Evolutionary conservation across 2,888 invertebrate species (phyloP), one percentile per base, ranked within the genome.

Genomic region (Plusia festucae): DNA sequence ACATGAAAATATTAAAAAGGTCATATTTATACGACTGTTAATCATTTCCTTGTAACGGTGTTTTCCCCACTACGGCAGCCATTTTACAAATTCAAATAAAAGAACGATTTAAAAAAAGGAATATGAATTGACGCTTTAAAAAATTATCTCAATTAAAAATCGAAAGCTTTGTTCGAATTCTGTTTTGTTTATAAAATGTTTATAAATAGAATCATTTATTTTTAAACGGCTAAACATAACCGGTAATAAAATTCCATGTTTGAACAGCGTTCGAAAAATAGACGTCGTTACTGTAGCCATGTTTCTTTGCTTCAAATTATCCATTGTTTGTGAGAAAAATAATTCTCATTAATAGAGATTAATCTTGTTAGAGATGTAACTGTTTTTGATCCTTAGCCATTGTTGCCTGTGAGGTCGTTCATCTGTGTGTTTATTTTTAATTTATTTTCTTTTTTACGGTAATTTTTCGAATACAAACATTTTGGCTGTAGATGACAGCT

Each of bases 261-360:
- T 73, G 56, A 49, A 70, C 18, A 70, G 55, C 32, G 59, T 40
- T 49, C 46, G 46, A 44, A 53, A 60, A 64, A 51, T 46, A 32
- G 22, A 18, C 32, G 27, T n/a, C 15, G 51, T 61, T 56, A 53
- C 18, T n/a, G 22, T 53, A 34, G 27, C 49, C 16, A 66, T 67
- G 65, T 60, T 60, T 68, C 52, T 59, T 59, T n/a, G 18, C 61
- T 18, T 61, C 63, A 67, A 73, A 76, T 76, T 67, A 71, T 55
- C 79, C 67, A 79, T 79, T 79, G 79, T 79, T 34, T 66, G 30
- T 18, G 57, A 34, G 61, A 66, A 71, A 72, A 74, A 67, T 71
- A 74, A 77, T 77, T 77, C 74, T 65, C 78, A 77, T 62, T 74
- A 74, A 73, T 64, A 60, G 68, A 74, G 67, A 79, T 78, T 60